A percentile compares a stretch with the other conserved stretches of the same genome.
Evolutionary conservation across 2,888 invertebrate genomes (phyloP).

Genomic region (Oscheius sp.): DNA sequence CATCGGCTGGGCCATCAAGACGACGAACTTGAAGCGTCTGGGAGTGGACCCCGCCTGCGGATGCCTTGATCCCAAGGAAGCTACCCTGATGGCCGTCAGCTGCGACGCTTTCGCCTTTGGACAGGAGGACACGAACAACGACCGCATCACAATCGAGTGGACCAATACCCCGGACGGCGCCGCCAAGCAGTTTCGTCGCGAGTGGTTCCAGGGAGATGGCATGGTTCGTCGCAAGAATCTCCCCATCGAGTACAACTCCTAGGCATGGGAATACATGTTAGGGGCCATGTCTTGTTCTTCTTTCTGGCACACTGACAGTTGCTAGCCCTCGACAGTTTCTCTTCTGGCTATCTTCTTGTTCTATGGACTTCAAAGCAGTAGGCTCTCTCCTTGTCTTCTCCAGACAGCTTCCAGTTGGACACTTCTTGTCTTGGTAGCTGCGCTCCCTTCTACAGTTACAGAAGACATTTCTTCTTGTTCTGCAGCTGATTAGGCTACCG

Average conservation of each 20-base stretch:
- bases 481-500: too few relatives aligned
- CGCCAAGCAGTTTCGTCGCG: constrained; percentile 58
- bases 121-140: constrained; percentile 31
- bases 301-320: too few relatives aligned
- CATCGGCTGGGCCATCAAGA: constrained; percentile 10
- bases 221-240: constrained; percentile 47
- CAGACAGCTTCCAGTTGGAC: too few relatives aligned
- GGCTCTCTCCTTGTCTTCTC: too few relatives aligned
- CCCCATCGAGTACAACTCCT: constrained; percentile 30
- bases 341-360: too few relatives aligned
- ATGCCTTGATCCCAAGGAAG: constrained; percentile 61
- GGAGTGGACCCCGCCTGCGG: too few relatives aligned
- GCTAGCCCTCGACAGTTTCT: too few relatives aligned
- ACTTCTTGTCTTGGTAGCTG: too few relatives aligned
- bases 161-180: constrained; percentile 65
- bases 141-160: constrained; percentile 47
- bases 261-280: not conserved
- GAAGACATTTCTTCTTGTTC: too few relatives aligned
- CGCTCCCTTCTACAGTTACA: too few relatives aligned
- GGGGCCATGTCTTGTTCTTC: too few relatives aligned
- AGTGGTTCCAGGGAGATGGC: constrained; percentile 50
- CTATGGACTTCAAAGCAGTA: too few relatives aligned
- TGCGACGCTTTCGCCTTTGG: constrained; percentile 42
- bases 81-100: constrained; percentile 58
- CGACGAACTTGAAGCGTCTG: not conserved